Conservation (phyloP, 2,113 vertebrate genomes). For the Cebus imitator region DNA sequence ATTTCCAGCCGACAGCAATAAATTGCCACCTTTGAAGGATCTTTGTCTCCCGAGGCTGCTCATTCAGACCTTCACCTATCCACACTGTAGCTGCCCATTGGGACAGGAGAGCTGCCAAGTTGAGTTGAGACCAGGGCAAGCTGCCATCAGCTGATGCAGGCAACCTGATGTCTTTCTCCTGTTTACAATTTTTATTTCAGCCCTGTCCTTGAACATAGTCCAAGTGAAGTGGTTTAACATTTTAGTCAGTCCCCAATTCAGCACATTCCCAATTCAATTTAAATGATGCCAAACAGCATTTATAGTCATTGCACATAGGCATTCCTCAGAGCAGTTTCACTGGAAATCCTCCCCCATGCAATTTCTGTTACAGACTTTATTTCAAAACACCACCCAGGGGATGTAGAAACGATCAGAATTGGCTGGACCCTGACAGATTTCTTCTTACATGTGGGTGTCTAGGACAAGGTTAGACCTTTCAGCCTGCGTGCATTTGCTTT, state of each 20-base stretch:
- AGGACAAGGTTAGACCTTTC: background rate
- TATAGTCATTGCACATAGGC: conserved; percentile 24
- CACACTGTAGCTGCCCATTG: background rate
- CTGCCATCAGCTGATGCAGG: background rate
- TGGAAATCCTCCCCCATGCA: background rate
- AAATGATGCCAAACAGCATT: conserved; percentile 41
- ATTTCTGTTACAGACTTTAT: conserved; percentile 5
- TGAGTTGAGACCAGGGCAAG: background rate
- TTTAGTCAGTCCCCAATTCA: conserved; percentile 52
- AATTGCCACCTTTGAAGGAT: background rate
- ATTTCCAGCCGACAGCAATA: background rate
- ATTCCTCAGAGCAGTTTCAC: background rate
- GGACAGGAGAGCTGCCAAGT: conserved; percentile 35
- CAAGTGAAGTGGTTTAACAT: conserved; percentile 41
- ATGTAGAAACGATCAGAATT: background rate
- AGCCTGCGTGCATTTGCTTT: background rate
- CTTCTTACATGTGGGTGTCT: background rate
- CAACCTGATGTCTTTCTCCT: conserved; percentile 39
- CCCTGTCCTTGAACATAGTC: conserved; percentile 56
- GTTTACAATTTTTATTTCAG: conserved; percentile 30
- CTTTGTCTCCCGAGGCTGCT: background rate
- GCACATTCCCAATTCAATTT: conserved; percentile 57
- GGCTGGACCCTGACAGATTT: background rate
- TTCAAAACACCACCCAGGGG: background rate
- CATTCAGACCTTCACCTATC: background rate